Evolutionary conservation across 1,140 invertebrate genomes (phyloP).

Genomic region (Drosophila oshimai): DNA sequence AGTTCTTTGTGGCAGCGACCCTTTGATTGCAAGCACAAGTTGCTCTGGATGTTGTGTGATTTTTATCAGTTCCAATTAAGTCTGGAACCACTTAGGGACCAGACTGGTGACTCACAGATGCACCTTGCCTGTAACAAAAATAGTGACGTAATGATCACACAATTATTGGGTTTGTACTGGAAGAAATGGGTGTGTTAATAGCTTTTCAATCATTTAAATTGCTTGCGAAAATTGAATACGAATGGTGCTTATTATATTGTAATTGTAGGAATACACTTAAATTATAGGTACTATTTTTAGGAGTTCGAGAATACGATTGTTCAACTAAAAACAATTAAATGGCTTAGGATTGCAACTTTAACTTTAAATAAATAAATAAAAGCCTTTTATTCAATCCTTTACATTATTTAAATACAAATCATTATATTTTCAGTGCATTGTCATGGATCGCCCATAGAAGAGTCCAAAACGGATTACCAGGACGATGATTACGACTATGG

Average conservation of each 20-base stretch:
- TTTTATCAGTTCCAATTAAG: conserved; percentile 67
- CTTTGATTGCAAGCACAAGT: conserved; percentile 25
- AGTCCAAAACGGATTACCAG: conserved; percentile 10
- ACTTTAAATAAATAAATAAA: background rate
- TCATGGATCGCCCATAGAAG: conserved; percentile 24
- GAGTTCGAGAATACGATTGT: too few relatives aligned
- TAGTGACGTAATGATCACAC: background rate
- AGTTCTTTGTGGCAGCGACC: conserved; percentile 29
- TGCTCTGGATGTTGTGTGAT: conserved; percentile 27
- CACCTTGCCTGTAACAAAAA: background rate
- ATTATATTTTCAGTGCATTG: conserved; percentile 31
- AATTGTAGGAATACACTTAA: too few relatives aligned
- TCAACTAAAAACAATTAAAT: too few relatives aligned
- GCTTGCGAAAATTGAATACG: background rate
- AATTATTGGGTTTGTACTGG: background rate
- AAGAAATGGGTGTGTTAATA: background rate
- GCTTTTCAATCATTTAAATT: background rate
- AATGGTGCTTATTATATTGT: background rate
- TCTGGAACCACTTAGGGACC: conserved; percentile 9
- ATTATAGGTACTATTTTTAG: too few relatives aligned
- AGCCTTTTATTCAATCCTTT: background rate
- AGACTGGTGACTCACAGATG: conserved; percentile 7
- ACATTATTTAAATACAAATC: too few relatives aligned
- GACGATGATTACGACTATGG: conserved; percentile 52
- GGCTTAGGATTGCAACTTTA: too few relatives aligned